Percentiles rank a stretch among this genome's conserved stretches.
Evolutionary conservation across 1,140 invertebrate genomes (phyloP).

Genomic region (Ceratosolen solmsi): DNA sequence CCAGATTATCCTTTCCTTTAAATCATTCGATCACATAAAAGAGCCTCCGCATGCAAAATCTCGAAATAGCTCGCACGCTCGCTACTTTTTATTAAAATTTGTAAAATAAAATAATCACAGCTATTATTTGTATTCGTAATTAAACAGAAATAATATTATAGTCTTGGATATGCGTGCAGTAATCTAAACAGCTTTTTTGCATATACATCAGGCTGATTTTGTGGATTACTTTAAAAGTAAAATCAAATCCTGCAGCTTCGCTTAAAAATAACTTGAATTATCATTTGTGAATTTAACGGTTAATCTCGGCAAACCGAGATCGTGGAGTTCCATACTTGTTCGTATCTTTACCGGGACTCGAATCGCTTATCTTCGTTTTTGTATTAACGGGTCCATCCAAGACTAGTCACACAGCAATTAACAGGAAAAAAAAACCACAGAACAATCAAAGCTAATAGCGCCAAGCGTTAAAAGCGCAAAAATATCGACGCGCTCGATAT

Average conservation of each 20-base stretch:
- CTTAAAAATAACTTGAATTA: background rate
- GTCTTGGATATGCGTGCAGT: too few species aligned
- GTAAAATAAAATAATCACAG: background rate
- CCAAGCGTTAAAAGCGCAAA: background rate
- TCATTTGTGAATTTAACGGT: slow-evolving; percentile 8
- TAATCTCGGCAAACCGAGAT: background rate
- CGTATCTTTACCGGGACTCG: background rate
- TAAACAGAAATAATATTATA: background rate
- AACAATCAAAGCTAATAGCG: background rate
- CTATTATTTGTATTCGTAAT: background rate
- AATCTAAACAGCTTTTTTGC: too few species aligned
- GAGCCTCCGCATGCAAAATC: background rate
- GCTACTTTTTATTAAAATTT: background rate
- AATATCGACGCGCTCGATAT: background rate
- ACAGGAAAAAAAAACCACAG: background rate
- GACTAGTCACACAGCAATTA: background rate
- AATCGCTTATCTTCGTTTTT: background rate
- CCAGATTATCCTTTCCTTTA: background rate
- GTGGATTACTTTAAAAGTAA: too few species aligned
- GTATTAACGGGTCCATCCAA: background rate
- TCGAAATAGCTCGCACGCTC: background rate
- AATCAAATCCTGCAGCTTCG: background rate
- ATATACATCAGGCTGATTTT: too few species aligned
- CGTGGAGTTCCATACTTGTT: background rate
- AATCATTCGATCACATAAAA: background rate